These are phyloP conservation scores for Poecile atricapillus DNA, from an alignment of 2,113 vertebrate genomes.

Conservation along the genomic window DNA sequence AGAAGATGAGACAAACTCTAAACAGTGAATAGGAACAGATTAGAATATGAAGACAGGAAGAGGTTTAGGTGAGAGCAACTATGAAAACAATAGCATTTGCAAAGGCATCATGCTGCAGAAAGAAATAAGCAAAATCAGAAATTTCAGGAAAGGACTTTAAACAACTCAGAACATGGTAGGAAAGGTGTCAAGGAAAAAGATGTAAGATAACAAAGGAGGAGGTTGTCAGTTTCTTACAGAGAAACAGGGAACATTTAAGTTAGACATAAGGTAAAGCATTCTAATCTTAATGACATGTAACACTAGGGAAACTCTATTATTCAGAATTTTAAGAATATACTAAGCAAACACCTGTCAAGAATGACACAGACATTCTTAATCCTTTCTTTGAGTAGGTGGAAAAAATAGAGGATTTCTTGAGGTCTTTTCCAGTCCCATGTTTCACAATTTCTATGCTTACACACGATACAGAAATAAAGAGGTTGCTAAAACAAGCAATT, in stretches of 20 bases:
- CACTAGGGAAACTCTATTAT: neutral
- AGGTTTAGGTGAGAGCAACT: neutral
- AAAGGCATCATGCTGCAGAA: neutral
- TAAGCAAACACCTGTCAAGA: constrained; percentile 22
- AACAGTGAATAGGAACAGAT: neutral
- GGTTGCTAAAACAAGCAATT: constrained; percentile 27
- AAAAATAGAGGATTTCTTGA: constrained; percentile 15
- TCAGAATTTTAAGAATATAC: constrained; percentile 7
- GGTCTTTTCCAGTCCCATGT: constrained; percentile 33
- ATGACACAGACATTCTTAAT: constrained; percentile 1
- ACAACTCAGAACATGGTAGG: neutral
- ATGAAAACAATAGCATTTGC: neutral
- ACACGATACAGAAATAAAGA: neutral
- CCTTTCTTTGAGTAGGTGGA: constrained; percentile 24
- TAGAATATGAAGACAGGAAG: neutral
- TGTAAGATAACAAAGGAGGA: neutral
- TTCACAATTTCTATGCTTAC: neutral
- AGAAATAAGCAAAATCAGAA: neutral
- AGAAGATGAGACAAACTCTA: neutral
- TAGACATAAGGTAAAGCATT: neutral
- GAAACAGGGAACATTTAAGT: neutral
- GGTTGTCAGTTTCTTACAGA: neutral
- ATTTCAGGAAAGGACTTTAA: neutral
- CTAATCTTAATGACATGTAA: neutral
- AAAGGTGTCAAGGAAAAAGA: neutral